Evolutionary conservation across 1,140 invertebrate species (phyloP).

Genomic region (Chrysoperla carnea): DNA sequence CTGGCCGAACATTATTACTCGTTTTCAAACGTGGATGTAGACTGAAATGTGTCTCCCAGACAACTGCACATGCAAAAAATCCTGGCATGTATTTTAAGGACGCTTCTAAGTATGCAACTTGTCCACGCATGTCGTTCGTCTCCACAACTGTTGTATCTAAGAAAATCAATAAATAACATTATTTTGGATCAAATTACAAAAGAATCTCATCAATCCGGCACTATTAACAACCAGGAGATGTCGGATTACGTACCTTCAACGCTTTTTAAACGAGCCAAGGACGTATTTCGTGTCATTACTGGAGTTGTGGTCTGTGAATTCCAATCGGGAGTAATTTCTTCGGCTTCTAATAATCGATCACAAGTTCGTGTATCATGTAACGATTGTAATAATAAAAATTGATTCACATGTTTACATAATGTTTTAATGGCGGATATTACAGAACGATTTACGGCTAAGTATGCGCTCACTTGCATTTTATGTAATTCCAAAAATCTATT

Average conservation of each 20-base stretch:
- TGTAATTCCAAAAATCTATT: constrained; percentile 33
- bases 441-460: constrained; percentile 31
- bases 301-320: constrained; percentile 4
- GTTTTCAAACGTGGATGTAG: constrained; percentile 57
- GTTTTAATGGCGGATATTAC: constrained; percentile 35
- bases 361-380: constrained; percentile 54
- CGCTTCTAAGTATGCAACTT: constrained; percentile 24
- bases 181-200: no score
- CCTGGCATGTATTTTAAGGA: constrained; percentile 37
- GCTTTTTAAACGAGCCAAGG: constrained; percentile 13
- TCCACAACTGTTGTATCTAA: not conserved
- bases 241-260: constrained; percentile 15
- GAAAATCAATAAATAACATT: no score
- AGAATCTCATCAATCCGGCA: no score
- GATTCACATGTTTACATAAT: constrained; percentile 51
- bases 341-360: constrained; percentile 47
- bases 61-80: constrained; percentile 51
- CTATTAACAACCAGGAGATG: no score
- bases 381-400: constrained; percentile 48
- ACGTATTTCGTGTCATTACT: constrained; percentile 7
- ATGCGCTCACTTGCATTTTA: constrained; percentile 29
- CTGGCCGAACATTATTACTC: constrained; percentile 32
- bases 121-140: not conserved
- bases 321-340: constrained; percentile 20
- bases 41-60: constrained; percentile 52